Conservation (phyloP, 2,888 invertebrate species). For the Acronicta psi region DNA sequence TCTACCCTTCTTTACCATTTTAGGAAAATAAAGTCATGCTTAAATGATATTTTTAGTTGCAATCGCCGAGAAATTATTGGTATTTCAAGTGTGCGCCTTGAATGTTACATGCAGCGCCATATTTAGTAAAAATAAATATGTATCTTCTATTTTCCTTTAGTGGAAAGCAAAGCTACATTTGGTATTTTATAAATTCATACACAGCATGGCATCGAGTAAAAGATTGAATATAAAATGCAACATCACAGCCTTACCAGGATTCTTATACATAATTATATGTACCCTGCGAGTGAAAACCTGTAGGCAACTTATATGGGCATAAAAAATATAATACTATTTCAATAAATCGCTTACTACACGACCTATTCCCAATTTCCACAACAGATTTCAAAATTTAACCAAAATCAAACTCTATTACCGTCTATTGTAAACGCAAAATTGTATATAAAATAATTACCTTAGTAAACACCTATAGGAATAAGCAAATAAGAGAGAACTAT, state of each 20-base stretch:
- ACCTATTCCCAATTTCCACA: slow-evolving; percentile 12
- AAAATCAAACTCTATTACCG: slow-evolving; percentile 12
- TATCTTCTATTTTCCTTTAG: slow-evolving; percentile 38
- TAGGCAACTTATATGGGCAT: background rate
- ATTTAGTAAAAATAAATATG: slow-evolving; percentile 50
- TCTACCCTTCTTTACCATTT: slow-evolving; percentile 5
- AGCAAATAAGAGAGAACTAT: slow-evolving; percentile 34
- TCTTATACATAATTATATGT: slow-evolving; percentile 8
- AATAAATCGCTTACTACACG: slow-evolving; percentile 15
- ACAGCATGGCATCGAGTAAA: slow-evolving; percentile 32
- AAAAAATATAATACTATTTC: background rate
- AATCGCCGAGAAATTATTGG: slow-evolving; percentile 15
- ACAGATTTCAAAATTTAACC: background rate
- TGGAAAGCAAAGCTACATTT: slow-evolving; percentile 30
- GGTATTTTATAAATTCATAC: slow-evolving; percentile 47
- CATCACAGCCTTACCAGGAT: slow-evolving; percentile 3
- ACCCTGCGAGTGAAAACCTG: background rate
- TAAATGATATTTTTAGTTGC: no score
- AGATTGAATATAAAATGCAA: slow-evolving; percentile 21
- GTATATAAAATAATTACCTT: background rate
- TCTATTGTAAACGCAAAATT: background rate
- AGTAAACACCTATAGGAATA: slow-evolving; percentile 18
- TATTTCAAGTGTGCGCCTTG: slow-evolving; percentile 20
- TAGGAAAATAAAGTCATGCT: slow-evolving; percentile 25
- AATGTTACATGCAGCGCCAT: slow-evolving; percentile 19